Conservation (phyloP, 2,113 vertebrate species). For the Oreamnos americanus region DNA sequence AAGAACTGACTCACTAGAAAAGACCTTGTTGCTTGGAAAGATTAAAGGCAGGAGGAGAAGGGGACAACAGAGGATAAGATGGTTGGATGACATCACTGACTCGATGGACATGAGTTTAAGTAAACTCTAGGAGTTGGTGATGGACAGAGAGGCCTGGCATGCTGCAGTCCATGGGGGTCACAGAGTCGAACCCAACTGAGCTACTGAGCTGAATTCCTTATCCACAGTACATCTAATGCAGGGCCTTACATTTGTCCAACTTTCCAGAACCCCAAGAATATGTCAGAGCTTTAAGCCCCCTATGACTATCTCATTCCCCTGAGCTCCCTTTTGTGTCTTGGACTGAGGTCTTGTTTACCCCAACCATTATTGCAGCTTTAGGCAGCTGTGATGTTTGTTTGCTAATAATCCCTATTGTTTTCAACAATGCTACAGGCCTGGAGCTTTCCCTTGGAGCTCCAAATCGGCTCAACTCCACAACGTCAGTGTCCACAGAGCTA, state of each 20-base stretch:
- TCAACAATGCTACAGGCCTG: background rate
- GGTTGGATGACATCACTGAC: background rate
- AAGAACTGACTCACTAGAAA: background rate
- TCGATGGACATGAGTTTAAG: background rate
- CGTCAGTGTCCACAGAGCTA: background rate
- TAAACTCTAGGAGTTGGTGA: background rate
- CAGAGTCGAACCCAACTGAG: background rate
- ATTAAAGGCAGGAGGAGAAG: background rate
- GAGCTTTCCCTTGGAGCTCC: background rate
- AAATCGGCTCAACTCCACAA: background rate
- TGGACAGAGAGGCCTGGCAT: background rate
- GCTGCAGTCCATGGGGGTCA: background rate
- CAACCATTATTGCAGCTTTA: background rate
- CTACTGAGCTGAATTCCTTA: background rate
- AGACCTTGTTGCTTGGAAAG: background rate
- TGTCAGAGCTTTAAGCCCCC: background rate
- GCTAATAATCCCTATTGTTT: conserved; percentile 41
- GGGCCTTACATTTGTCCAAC: background rate
- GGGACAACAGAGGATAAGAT: background rate
- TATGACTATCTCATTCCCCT: background rate
- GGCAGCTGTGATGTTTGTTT: conserved; percentile 14
- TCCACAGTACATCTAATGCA: background rate
- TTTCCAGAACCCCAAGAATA: background rate
- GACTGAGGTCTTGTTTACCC: background rate
- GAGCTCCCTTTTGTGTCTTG: conserved; percentile 2